Conservation (phyloP, 2,888 invertebrate species). For the Cephonodes hylas region DNA sequence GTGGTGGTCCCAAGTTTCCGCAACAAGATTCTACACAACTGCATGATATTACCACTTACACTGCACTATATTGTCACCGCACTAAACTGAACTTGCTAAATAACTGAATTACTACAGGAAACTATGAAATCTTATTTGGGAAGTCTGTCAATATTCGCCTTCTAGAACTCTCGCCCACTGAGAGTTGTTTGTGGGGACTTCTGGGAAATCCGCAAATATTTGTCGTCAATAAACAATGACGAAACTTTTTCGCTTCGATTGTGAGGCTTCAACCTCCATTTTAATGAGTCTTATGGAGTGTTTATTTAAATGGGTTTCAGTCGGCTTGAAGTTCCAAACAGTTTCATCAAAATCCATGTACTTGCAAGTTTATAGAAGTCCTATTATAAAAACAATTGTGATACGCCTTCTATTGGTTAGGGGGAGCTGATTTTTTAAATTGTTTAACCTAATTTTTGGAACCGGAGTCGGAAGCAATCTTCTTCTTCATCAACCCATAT, state of each 20-base stretch:
- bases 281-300: background rate
- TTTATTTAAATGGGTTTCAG: background rate
- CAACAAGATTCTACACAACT: background rate
- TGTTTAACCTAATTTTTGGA: too few relatives aligned
- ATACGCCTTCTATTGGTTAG: too few relatives aligned
- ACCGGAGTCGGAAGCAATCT: too few relatives aligned
- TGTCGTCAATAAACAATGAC: background rate
- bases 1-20: background rate
- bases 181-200: background rate
- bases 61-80: background rate
- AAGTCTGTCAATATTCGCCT: background rate
- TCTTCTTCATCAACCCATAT: too few relatives aligned
- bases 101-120: background rate
- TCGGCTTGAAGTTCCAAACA: background rate
- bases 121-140: background rate
- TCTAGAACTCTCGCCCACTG: background rate
- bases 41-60: background rate
- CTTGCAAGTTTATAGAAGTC: too few relatives aligned
- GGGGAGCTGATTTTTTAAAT: too few relatives aligned
- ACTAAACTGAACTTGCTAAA: background rate
- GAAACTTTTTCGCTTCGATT: background rate
- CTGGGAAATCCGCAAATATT: conserved; percentile 15
- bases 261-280: background rate
- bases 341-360: too few relatives aligned
- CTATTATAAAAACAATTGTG: too few relatives aligned